Base-by-base conservation (phyloP, 2,113 vertebrate genomes). In the Cinclus mexicanus region DNA sequence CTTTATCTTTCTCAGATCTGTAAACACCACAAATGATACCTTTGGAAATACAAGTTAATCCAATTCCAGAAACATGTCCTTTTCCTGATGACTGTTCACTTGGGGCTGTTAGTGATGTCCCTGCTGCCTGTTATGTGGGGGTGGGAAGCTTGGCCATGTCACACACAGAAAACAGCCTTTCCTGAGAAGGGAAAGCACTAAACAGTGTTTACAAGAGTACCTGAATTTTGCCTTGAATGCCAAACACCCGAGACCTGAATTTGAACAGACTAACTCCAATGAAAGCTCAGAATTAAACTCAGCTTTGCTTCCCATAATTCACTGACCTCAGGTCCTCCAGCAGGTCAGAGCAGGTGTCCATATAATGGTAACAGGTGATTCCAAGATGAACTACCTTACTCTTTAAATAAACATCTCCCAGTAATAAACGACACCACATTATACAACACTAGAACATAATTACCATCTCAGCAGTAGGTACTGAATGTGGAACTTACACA, bases 171-270 rank as follows among this genome's bases (percentile, higher is more conserved):
- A 46, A 64, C 16, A 15, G 39, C 25, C 55, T 68, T 59, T 22
- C 24, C 74, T 65, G 53, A 63, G 39, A 78, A 82, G 53, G 37
- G 21, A 81, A 74, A n/a, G 67, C 25, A 46, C 41, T 49, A 19
- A 68, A 52, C 57, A 44, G 24, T 15, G 9, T 44, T 85, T 56
- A 65, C 11, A 31, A 19, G 55, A 41, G 23, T 37, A 71, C 33
- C 19, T 10, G 3, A 83, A 64, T 64, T 56, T 65, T 57, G 35
- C 49, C 41, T 55, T 46, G 63, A 85, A 25, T 18, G 10, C 19
- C 37, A 67, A 35, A 59, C 35, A 70, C 20, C 14, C 0, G 0
- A 56, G 56, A 68, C 14, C 25, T 60, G 35, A 55, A 72, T 41
- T 72, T 35, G 41, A 86, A 90, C 23, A 15, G n/a, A 61, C 22